These are phyloP conservation scores for Thalassophryne amazonica DNA, from an alignment of 2,797 vertebrate genomes.

Conservation along the genomic window DNA sequence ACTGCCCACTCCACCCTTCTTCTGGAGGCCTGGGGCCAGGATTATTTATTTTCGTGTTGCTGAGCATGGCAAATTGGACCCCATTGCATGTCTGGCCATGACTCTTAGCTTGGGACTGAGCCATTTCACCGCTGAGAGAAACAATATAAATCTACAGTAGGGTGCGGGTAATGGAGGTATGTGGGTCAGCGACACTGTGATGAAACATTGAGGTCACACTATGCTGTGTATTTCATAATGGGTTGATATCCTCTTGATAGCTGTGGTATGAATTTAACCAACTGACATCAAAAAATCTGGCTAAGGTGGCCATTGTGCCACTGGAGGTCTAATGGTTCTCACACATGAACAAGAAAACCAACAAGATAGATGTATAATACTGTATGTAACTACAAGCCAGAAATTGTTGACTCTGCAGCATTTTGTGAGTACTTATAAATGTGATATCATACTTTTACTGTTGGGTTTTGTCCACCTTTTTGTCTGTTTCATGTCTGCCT, in stretches of 20 bases:
- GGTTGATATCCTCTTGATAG: constrained; percentile 22
- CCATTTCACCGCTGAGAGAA: constrained; percentile 1
- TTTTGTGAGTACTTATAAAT: too few relatives aligned
- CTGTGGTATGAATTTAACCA: constrained; percentile 9
- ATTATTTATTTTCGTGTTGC: constrained; percentile 76
- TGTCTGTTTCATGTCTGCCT: too few relatives aligned
- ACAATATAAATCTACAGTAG: constrained; percentile 20
- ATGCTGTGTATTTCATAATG: background rate
- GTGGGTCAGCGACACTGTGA: constrained; percentile 40
- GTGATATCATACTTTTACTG: too few relatives aligned
- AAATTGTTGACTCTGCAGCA: too few relatives aligned
- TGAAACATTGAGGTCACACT: constrained; percentile 21
- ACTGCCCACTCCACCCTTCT: constrained; percentile 36
- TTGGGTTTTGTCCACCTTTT: too few relatives aligned
- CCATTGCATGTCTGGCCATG: constrained; percentile 25
- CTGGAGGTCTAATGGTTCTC: too few relatives aligned
- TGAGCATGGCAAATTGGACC: constrained; percentile 74
- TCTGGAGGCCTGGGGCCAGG: constrained; percentile 28
- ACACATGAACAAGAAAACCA: too few relatives aligned
- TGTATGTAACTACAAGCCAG: too few relatives aligned
- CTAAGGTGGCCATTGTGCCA: too few relatives aligned
- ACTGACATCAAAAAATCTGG: background rate
- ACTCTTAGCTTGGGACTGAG: constrained; percentile 6
- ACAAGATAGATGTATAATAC: too few relatives aligned
- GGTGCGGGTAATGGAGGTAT: constrained; percentile 18